These are phyloP conservation scores for Felis catus DNA, from an alignment of 2,113 vertebrate genomes.

Conservation along the genomic window F.catus_Fca126_mat1.0 CM031413.1:50712501-50713000, in stretches of 20 bases:
- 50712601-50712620: conserved; percentile 77
- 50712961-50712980: not conserved
- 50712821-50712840: not conserved
- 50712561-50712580: conserved; percentile 72
- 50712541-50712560: conserved; percentile 71
- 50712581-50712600: conserved; percentile 83
- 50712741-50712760: not conserved
- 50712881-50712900: not conserved
- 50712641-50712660: conserved; percentile 59
- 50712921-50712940: conserved; percentile 4
- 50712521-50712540: conserved; percentile 75
- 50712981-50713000: not conserved
- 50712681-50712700: not conserved
- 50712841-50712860: not conserved
- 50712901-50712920: not conserved
- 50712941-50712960: not conserved
- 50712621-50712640: conserved; percentile 79
- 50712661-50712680: conserved; percentile 42
- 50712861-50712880: not conserved
- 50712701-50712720: not conserved
- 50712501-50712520: conserved; percentile 71
- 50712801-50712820: not conserved
- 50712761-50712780: not conserved
- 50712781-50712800: not conserved
- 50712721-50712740: conserved; percentile 50